phyloP scores from a whole-genome alignment of 2,888 invertebrate species.

The Beris morrisii region DNA sequence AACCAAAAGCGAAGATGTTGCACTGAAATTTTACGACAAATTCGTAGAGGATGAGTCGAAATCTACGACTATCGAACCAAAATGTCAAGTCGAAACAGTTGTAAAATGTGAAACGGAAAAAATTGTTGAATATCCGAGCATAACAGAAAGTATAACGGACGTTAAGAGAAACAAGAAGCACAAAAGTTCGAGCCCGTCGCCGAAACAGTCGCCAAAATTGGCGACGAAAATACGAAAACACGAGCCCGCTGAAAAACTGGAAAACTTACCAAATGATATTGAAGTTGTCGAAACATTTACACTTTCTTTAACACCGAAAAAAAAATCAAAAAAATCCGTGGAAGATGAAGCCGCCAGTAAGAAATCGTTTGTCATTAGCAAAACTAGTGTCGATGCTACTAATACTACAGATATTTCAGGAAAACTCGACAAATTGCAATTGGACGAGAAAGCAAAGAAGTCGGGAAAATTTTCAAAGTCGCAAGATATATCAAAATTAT shows the following conservation, averaged over 20 bases:
- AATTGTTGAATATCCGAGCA: conserved; percentile 25
- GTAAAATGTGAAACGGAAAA: no score
- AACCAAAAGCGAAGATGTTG: background rate
- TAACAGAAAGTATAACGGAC: conserved; percentile 22
- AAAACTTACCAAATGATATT: conserved; percentile 6
- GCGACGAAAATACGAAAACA: conserved; percentile 6
- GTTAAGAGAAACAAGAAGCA: conserved; percentile 19
- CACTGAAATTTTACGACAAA: conserved; percentile 33
- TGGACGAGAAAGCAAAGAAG: conserved; percentile 1
- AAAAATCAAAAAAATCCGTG: conserved; percentile 13
- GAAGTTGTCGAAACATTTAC: conserved; percentile 18
- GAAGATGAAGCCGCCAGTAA: conserved; percentile 2
- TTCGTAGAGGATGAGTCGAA: conserved; percentile 25
- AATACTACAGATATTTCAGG: background rate
- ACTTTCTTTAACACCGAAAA: conserved; percentile 26
- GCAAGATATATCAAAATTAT: conserved; percentile 19
- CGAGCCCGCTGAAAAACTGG: conserved; percentile 14
- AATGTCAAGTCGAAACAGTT: no score
- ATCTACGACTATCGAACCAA: background rate
- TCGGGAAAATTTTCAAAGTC: conserved; percentile 13
- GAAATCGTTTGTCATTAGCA: no score
- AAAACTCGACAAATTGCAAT: no score
- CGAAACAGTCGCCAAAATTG: conserved; percentile 25
- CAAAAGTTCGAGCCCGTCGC: conserved; percentile 13
- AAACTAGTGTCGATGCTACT: background rate